Evolutionary conservation across 2,888 invertebrate species (phyloP).

Genomic region (Drosophila neotestacea): DNA sequence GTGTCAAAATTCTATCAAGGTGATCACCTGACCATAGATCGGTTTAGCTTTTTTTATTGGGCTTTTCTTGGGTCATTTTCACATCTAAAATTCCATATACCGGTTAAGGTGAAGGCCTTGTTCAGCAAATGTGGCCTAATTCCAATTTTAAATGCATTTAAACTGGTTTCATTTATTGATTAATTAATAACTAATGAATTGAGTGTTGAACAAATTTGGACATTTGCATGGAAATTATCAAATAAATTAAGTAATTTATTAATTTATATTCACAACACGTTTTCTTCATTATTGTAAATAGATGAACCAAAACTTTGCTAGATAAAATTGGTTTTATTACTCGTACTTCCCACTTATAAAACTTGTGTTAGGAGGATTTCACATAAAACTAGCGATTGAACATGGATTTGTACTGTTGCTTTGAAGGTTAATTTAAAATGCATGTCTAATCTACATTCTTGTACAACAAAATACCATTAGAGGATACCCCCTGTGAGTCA

Average conservation of each 20-base stretch:
- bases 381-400: not conserved
- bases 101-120: constrained; percentile 37
- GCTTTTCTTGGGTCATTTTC: constrained; percentile 29
- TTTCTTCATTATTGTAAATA: not conserved
- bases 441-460: constrained; percentile 47
- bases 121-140: constrained; percentile 35
- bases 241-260: constrained; percentile 22
- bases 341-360: not conserved
- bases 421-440: constrained; percentile 55
- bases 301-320: not conserved
- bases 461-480: constrained; percentile 54
- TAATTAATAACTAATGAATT: constrained; percentile 51
- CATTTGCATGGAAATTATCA: constrained; percentile 40
- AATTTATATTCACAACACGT: constrained; percentile 8
- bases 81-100: constrained; percentile 10
- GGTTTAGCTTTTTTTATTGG: not conserved
- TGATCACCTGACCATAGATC: not conserved
- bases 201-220: constrained; percentile 44
- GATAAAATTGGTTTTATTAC: not conserved
- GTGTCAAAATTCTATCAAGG: constrained; percentile 20
- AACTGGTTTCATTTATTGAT: constrained; percentile 39
- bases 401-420: not conserved
- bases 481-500: not conserved
- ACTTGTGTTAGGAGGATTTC: not conserved
- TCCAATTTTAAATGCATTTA: constrained; percentile 34